Conservation (phyloP, 2,888 invertebrate genomes). For the Acleris sparsana region DNA sequence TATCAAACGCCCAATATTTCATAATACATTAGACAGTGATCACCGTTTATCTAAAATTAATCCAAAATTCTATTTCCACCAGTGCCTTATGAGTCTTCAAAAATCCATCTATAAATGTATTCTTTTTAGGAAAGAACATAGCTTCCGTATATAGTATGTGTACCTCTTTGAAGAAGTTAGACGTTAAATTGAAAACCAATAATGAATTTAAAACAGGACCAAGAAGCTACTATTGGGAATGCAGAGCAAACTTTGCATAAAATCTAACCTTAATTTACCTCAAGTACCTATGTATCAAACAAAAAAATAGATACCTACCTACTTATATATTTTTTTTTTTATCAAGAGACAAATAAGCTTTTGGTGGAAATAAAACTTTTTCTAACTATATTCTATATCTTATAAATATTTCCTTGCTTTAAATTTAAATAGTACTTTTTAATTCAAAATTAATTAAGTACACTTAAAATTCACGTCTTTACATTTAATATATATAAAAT, state of each 20-base stretch:
- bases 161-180: too few species aligned
- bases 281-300: too few species aligned
- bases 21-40: constrained; percentile 9
- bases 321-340: neutral
- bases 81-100: neutral
- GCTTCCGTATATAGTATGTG: too few species aligned
- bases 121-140: too few species aligned
- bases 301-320: too few species aligned
- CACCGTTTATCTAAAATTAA: neutral
- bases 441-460: constrained; percentile 30
- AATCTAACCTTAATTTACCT: too few species aligned
- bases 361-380: constrained; percentile 13
- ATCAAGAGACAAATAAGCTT: neutral
- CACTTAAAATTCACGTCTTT: constrained; percentile 27
- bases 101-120: neutral
- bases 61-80: constrained; percentile 18
- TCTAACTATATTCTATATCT: constrained; percentile 1
- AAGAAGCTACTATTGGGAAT: too few species aligned
- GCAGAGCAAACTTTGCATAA: too few species aligned
- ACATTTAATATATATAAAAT: constrained; percentile 27
- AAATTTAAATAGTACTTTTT: constrained; percentile 13
- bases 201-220: too few species aligned
- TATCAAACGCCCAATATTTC: too few species aligned
- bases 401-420: constrained; percentile 35
- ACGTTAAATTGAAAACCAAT: too few species aligned